Base-by-base conservation (phyloP, 2,797 vertebrate species). In the Yasuhikotakia modesta region DNA sequence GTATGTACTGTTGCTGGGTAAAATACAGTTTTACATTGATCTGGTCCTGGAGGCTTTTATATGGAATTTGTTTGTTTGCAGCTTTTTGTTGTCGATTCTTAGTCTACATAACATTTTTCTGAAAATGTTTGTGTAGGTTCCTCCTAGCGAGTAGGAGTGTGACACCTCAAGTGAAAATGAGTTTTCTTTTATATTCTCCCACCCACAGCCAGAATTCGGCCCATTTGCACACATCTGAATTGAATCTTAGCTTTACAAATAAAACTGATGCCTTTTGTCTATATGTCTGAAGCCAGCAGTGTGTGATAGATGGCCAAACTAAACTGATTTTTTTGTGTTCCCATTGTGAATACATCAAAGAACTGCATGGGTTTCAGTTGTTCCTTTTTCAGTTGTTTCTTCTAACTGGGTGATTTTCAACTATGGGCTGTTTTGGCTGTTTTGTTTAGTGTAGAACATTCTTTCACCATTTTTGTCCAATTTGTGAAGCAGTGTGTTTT, bases 281-380 rank as follows among this genome's bases (percentile, higher is more conserved):
- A 16, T 39, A 55, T 5, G 3, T 66, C 32, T 60, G 39, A 77
- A 77, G 43, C 7, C 10, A 60, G 4, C 27, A 50, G 10, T 13
- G 19, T 24, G 66, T 52, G 45, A 61, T 61, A 19, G 66, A 50
- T 2, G 27, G 27, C 57, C 39, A 6, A 50, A 5, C 30, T 52
- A 16, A 69, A 61, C 14, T n/a, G 17, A 17, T 24, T 14, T 57
- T 57, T 22, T 53, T 35, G 0, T 72, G 55, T 11, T 58, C 17
- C 48, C 13, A n/a, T n/a, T n/a, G n/a, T n/a, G n/a, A 16, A 11
- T 21, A 22, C 43, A 35, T 50, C 24, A 60, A n/a, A 70, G 55
- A 70, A 27, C 45, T 77, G 75, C 75, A 77, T 61, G 66, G n/a
- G 16, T 48, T 61, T 61, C 39, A 58, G n/a, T 48, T 57, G 22